Evolutionary conservation across 2,888 invertebrate species (phyloP).

Genomic region (Aphidius colemani): DNA sequence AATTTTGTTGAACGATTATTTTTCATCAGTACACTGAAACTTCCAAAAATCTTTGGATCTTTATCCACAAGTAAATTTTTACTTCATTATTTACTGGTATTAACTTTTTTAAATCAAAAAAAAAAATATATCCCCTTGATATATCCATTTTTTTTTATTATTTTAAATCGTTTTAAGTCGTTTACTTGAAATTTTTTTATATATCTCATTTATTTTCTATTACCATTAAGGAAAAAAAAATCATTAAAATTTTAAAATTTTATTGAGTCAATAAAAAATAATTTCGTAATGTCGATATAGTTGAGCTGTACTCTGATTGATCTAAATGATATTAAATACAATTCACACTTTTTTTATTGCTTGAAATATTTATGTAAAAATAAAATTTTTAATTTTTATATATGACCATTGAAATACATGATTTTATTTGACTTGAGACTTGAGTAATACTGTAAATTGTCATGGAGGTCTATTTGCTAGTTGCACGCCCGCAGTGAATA

Average conservation of each 20-base stretch:
- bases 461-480: conserved; percentile 14
- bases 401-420: conserved; percentile 10
- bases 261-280: no score
- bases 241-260: not conserved
- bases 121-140: no score
- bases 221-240: no score
- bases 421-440: conserved; percentile 22
- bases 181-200: no score
- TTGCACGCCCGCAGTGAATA: conserved; percentile 20
- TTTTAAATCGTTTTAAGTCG: not conserved
- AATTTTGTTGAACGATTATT: conserved; percentile 46
- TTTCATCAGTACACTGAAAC: conserved; percentile 46
- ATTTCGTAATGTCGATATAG: no score
- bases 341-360: no score
- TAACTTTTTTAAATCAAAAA: no score
- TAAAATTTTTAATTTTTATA: not conserved
- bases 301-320: no score
- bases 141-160: not conserved
- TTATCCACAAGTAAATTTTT: conserved; percentile 27
- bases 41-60: conserved; percentile 45
- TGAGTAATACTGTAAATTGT: not conserved
- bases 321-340: no score
- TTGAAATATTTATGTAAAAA: no score
- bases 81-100: not conserved
- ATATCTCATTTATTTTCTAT: not conserved